Conservation (phyloP, 2,888 invertebrate species). For the Hartigia nigra region DNA sequence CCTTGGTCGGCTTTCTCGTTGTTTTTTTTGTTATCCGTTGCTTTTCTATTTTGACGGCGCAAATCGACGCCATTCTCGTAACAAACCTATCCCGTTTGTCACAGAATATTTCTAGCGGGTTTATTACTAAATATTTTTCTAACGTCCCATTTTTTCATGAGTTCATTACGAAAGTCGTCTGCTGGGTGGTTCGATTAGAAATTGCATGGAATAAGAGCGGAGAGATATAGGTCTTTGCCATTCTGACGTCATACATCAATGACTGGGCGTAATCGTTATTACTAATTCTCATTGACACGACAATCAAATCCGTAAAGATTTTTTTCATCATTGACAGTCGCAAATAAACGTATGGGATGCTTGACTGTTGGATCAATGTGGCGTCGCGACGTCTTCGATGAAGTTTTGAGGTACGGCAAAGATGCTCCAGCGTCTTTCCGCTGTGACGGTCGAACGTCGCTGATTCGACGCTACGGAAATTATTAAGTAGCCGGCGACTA, state of each 20-base stretch:
- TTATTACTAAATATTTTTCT: background rate
- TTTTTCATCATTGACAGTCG: too few relatives aligned
- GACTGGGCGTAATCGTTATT: too few relatives aligned
- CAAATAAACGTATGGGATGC: too few relatives aligned
- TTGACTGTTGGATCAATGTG: too few relatives aligned
- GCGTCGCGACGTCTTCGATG: background rate
- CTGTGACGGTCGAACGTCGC: too few relatives aligned
- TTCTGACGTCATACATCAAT: background rate
- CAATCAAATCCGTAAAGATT: too few relatives aligned
- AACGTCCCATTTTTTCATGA: background rate
- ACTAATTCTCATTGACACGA: too few relatives aligned
- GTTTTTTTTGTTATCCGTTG: background rate
- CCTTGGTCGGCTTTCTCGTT: background rate
- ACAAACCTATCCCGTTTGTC: background rate
- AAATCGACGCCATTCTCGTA: background rate
- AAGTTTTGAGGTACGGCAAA: background rate
- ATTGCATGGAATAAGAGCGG: background rate
- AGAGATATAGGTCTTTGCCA: background rate
- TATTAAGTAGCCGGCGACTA: background rate
- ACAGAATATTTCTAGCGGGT: background rate
- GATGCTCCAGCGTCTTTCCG: background rate
- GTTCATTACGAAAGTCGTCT: background rate
- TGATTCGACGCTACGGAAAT: background rate
- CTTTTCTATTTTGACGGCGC: background rate
- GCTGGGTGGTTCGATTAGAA: background rate